phyloP scores from a whole-genome alignment of 1,140 invertebrate genomes.

The Aethina tumida region DNA sequence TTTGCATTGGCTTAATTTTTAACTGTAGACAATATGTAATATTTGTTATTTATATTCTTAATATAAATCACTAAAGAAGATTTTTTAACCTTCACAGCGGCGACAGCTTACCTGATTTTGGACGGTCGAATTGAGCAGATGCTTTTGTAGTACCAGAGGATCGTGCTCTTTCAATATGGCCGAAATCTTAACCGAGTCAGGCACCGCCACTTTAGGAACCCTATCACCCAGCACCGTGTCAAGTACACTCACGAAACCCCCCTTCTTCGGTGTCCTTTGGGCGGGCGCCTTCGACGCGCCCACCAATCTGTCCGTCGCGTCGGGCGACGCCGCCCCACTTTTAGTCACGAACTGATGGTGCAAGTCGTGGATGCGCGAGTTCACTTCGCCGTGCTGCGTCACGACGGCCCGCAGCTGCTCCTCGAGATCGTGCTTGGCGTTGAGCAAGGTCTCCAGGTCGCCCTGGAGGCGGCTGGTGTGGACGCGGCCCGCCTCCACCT shows the following conservation, averaged over 20 bases:
- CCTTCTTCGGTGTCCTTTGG: slow-evolving; percentile 17
- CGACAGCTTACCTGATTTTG: slow-evolving; percentile 77
- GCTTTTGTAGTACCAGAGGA: slow-evolving; percentile 69
- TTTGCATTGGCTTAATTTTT: too few relatives aligned
- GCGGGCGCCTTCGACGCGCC: slow-evolving; percentile 15
- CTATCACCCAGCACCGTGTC: slow-evolving; percentile 41
- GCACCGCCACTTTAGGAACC: slow-evolving; percentile 43
- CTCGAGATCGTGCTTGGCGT: slow-evolving; percentile 50
- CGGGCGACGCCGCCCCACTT: slow-evolving; percentile 14
- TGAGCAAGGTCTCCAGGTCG: slow-evolving; percentile 46
- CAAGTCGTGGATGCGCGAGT: slow-evolving; percentile 37
- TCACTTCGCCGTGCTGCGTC: slow-evolving; percentile 41
- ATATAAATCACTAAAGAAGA: too few relatives aligned
- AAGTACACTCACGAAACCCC: slow-evolving; percentile 17
- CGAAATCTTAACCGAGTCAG: slow-evolving; percentile 61
- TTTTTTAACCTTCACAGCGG: too few relatives aligned
- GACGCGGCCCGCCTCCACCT: slow-evolving; percentile 51
- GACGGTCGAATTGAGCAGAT: slow-evolving; percentile 70
- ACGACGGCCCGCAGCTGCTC: slow-evolving; percentile 48
- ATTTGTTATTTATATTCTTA: too few relatives aligned
- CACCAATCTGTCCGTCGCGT: slow-evolving; percentile 13
- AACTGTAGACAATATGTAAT: too few relatives aligned
- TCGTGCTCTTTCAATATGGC: slow-evolving; percentile 73
- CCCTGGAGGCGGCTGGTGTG: slow-evolving; percentile 52
- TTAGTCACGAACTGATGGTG: slow-evolving; percentile 37